Percentiles rank a stretch among this genome's conserved stretches.
phyloP scores from a whole-genome alignment of 2,888 invertebrate genomes.

The Caenorhabditis sp. region DNA sequence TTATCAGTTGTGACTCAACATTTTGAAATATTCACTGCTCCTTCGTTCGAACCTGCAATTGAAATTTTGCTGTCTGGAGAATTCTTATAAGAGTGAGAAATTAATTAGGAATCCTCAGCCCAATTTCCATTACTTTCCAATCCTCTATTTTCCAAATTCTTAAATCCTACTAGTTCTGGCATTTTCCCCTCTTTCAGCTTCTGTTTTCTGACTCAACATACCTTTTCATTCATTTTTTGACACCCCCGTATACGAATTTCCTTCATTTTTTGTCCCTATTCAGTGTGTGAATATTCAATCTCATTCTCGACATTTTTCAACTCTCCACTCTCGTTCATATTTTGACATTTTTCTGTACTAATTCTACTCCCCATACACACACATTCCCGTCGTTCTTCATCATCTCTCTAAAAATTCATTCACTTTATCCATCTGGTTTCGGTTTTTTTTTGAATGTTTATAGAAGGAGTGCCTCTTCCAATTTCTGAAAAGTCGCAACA shows the following conservation, averaged over 20 bases:
- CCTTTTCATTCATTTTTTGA: neutral
- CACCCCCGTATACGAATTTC: neutral
- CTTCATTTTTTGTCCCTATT: conserved; percentile 18
- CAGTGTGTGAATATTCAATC: conserved; percentile 41
- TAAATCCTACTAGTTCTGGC: too few species aligned
- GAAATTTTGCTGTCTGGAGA: too few species aligned
- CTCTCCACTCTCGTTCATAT: conserved; percentile 40
- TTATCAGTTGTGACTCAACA: neutral
- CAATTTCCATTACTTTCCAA: too few species aligned
- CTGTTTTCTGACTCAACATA: too few species aligned
- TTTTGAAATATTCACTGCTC: neutral
- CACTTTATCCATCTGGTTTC: conserved; percentile 47
- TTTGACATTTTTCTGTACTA: conserved; percentile 27
- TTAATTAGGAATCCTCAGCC: too few species aligned
- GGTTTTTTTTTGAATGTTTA: conserved; percentile 42
- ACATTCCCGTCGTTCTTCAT: conserved; percentile 13
- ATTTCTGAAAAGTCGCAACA: conserved; percentile 36
- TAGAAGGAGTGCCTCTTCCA: conserved; percentile 46
- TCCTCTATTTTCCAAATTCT: too few species aligned
- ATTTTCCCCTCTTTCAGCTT: too few species aligned
- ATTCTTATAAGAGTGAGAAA: too few species aligned
- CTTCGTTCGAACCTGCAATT: neutral
- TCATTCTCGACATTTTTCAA: conserved; percentile 5
- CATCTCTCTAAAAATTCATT: conserved; percentile 9
- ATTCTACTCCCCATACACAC: conserved; percentile 6